These are phyloP conservation scores for Microplitis deprimator DNA, from an alignment of 2,888 invertebrate genomes.

Conservation along the genomic window DNA sequence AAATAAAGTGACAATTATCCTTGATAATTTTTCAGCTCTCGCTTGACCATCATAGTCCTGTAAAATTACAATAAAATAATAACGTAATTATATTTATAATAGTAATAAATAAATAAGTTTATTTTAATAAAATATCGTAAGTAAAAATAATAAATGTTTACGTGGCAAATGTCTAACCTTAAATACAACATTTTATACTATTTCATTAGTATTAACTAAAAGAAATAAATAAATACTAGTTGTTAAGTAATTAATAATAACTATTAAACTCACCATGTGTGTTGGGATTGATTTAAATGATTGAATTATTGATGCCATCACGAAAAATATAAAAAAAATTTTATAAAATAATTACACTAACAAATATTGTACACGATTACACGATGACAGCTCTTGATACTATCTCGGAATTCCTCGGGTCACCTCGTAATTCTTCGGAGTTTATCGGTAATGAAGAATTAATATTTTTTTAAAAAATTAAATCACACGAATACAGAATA, in stretches of 20 bases:
- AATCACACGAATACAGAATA: too few species aligned
- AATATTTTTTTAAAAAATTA: too few species aligned
- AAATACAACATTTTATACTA: not conserved
- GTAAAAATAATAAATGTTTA: constrained; percentile 12
- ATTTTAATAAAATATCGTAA: not conserved
- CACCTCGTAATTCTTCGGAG: too few species aligned
- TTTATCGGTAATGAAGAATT: too few species aligned
- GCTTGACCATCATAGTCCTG: constrained; percentile 93
- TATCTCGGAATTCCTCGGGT: too few species aligned
- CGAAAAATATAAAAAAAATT: constrained; percentile 38
- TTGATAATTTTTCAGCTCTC: constrained; percentile 89
- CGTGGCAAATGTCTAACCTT: constrained; percentile 36
- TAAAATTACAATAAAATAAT: constrained; percentile 46
- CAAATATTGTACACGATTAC: constrained; percentile 5
- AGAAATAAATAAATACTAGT: not conserved
- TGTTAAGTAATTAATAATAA: not conserved
- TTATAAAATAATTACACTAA: constrained; percentile 23
- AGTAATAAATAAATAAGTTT: not conserved
- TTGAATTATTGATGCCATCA: constrained; percentile 61
- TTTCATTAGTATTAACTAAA: not conserved
- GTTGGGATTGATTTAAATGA: constrained; percentile 65
- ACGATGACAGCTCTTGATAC: too few species aligned
- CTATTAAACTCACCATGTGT: constrained; percentile 61
- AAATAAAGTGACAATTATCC: constrained; percentile 91
- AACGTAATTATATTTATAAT: not conserved